Evolutionary conservation across 2,113 vertebrate genomes (phyloP), one percentile per base, ranked within the genome.

Genomic region (Labeo rohita): DNA sequence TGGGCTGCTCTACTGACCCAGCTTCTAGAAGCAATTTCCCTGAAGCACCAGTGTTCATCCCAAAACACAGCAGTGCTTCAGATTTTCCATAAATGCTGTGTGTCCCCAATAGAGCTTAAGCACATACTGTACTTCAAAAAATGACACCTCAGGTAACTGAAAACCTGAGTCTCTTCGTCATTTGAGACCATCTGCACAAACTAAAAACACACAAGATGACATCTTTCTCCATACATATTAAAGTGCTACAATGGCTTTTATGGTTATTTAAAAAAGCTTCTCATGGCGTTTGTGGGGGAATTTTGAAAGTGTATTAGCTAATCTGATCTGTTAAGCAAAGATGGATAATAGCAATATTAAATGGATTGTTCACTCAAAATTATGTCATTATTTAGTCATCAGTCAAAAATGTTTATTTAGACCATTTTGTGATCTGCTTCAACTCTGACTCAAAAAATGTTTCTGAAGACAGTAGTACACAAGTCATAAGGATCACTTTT

Each of bases 1-100:
- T 21, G 56, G 16, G 11, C 3, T 81, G 76, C 52, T 83, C 70
- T 72, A 85, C 78, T 87, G 83, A 85, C 65, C 86, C 75, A 85
- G 72, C 83, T 83, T 85, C 61, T 47, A 45, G 8, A 72, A 72
- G 59, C 28, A 61, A 70, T 70, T 83, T 70, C 47, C 65, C 65
- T 54, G 66, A 80, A 78, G 9, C 43, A 21, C 43, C 73, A 83
- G 61, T 34, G 52, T 63, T 76, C 68, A 56, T 82, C 45, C 80
- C 39, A 45, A 61, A 72, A 65, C 47, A 54, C 39, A 68, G 34
- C 12, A 70, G 47, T 6, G 2, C 50, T 54, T 83, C 80, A 52
- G 28, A 70, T 39, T 83, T 50, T 83, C 49, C 47, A 83, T 70
- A 49, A 68, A 82, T 50, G 5, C 18, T 13, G 47, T 68, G 23